Conservation (phyloP, 2,888 invertebrate genomes). For the Nysson spinosus region DNA sequence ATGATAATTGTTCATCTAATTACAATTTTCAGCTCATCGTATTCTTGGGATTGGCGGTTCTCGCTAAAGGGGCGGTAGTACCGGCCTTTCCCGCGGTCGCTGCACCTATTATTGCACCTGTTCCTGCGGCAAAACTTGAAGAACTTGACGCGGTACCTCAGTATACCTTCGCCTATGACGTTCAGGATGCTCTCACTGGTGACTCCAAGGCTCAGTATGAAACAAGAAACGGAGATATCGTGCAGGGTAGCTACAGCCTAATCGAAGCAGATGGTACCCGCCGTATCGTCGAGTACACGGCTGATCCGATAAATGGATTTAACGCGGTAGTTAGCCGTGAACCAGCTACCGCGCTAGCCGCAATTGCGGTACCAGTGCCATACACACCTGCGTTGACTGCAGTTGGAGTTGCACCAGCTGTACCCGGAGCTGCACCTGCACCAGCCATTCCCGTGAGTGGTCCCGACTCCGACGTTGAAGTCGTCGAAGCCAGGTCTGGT, state of each 20-base stretch:
- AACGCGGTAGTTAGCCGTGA: conserved; percentile 75
- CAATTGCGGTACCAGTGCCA: conserved; percentile 73
- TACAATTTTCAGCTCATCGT: conserved; percentile 72
- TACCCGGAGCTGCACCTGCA: conserved; percentile 40
- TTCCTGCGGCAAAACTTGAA: conserved; percentile 65
- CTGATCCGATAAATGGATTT: conserved; percentile 71
- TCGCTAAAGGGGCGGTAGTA: conserved; percentile 78
- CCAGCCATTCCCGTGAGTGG: conserved; percentile 65
- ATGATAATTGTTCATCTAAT: not conserved
- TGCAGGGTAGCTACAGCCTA: conserved; percentile 71
- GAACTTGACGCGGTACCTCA: conserved; percentile 67
- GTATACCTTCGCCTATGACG: conserved; percentile 72
- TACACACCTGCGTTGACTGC: conserved; percentile 67
- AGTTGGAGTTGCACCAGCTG: conserved; percentile 63
- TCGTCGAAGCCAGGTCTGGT: conserved; percentile 70
- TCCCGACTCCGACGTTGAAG: conserved; percentile 74
- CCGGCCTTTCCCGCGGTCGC: conserved; percentile 53
- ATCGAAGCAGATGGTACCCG: conserved; percentile 72
- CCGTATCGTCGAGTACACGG: conserved; percentile 71
- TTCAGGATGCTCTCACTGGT: conserved; percentile 69
- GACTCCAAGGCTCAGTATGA: conserved; percentile 73
- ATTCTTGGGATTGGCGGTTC: conserved; percentile 72
- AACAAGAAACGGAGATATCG: conserved; percentile 68
- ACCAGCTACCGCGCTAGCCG: conserved; percentile 60
- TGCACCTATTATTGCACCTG: conserved; percentile 38